phyloP scores from a whole-genome alignment of 2,888 invertebrate genomes.

The Dastarcus helophoroides region DNA sequence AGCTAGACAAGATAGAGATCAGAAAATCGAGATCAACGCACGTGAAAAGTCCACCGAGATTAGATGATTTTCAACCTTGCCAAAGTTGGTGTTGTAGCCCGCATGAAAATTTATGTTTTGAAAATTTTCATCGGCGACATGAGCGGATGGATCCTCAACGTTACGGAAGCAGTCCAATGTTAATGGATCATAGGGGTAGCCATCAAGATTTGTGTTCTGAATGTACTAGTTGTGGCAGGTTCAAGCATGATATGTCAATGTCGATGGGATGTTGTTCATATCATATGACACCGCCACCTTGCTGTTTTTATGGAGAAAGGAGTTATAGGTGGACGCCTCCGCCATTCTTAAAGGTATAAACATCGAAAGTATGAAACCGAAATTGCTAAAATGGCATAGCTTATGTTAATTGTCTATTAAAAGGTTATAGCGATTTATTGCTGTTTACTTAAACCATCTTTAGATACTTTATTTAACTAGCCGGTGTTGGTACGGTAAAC shows the following conservation, averaged over 20 bases:
- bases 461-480: too few relatives aligned
- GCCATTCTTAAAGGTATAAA: constrained; percentile 26
- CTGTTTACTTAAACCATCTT: too few relatives aligned
- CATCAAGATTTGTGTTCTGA: constrained; percentile 35
- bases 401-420: too few relatives aligned
- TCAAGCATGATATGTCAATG: constrained; percentile 23
- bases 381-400: neutral
- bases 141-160: constrained; percentile 39
- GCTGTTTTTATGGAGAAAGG: constrained; percentile 28
- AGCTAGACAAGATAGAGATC: constrained; percentile 50
- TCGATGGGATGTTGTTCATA: constrained; percentile 31
- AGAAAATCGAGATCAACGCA: constrained; percentile 51
- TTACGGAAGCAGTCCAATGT: constrained; percentile 39
- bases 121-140: constrained; percentile 48
- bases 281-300: constrained; percentile 30
- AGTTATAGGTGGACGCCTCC: constrained; percentile 31
- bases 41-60: constrained; percentile 34
- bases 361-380: neutral
- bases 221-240: constrained; percentile 20
- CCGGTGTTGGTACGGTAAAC: too few relatives aligned
- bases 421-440: too few relatives aligned
- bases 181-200: constrained; percentile 33
- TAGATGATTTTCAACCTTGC: constrained; percentile 30
- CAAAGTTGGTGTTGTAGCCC: constrained; percentile 32
- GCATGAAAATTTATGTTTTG: constrained; percentile 35